Evolutionary conservation across 2,797 vertebrate species (phyloP).

Genomic region (Decapterus maruadsi): DNA sequence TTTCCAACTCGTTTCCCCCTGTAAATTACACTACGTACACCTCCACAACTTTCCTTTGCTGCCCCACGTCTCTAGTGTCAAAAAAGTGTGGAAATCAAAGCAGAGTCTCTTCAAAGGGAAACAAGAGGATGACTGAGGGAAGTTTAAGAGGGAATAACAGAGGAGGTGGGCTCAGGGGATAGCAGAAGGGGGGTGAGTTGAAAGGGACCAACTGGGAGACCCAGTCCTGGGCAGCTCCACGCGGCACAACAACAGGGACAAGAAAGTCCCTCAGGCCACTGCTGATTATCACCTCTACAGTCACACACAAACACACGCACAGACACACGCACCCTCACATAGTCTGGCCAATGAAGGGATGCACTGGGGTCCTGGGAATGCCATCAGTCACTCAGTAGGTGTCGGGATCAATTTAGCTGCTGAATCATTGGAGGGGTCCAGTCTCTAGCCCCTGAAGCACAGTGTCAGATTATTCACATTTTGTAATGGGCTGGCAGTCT

Average conservation of each 20-base stretch:
- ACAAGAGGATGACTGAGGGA: conserved; percentile 69
- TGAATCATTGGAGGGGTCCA: conserved; percentile 70
- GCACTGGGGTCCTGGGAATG: conserved; percentile 76
- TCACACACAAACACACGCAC: conserved; percentile 59
- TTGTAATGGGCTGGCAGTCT: conserved; percentile 61
- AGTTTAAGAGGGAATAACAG: conserved; percentile 72
- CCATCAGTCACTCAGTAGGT: conserved; percentile 83
- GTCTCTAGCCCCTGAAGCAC: conserved; percentile 46
- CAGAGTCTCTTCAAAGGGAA: conserved; percentile 66
- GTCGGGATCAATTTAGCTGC: conserved; percentile 83
- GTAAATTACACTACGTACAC: conserved; percentile 18
- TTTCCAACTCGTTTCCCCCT: conserved; percentile 39
- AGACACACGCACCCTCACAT: conserved; percentile 48
- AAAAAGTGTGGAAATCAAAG: conserved; percentile 36
- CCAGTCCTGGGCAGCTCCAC: conserved; percentile 63
- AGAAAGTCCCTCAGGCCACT: conserved; percentile 70
- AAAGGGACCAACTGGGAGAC: conserved; percentile 81
- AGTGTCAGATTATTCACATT: conserved; percentile 81
- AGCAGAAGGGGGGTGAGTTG: conserved; percentile 58
- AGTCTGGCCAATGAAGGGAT: conserved; percentile 58
- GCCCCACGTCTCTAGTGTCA: conserved; percentile 21
- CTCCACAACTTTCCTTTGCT: conserved; percentile 29
- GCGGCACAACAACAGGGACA: conserved; percentile 73
- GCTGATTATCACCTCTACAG: conserved; percentile 80
- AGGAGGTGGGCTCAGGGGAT: conserved; percentile 73